Base-by-base conservation (phyloP, 2,888 invertebrate genomes). In the Dasypolia templi region DNA sequence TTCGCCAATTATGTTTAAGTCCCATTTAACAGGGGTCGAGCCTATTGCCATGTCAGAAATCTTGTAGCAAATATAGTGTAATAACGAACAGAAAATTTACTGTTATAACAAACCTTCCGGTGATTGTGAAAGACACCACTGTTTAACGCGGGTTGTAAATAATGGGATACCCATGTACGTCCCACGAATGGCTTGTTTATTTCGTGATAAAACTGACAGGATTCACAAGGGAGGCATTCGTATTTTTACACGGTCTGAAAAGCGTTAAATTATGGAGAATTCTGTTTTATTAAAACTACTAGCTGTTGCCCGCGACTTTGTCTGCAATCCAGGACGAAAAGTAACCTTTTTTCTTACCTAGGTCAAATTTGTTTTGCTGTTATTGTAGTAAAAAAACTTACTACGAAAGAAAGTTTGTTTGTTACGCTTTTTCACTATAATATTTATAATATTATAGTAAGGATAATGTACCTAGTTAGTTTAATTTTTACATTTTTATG, bases 191-290 rank as follows among this genome's bases (percentile, higher is more conserved):
- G 68, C 79, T 79, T 77, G 79, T 86, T 86, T 84, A 86, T 85
- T 75, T 71, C 70, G 75, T 70, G 72, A 84, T 85, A 85, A 86
- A 82, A 79, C 61, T 79, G 82, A 86, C 79, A 82, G 61, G 51
- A 46, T 55, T 68, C 79, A 53, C 84, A 35, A 65, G 70, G 76
- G 76, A 84, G 59, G 44, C 61, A 75, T 81, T 64, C 58, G 59
- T 70, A 51, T 70, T 63, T 76, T 80, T 42, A 80, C 46, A 42
- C 53, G 26, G 39, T 32, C 51, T 75, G 76, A 75, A 76, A 81
- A 46, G 32, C 46, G 39, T 64, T 64, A 75, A 77, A 59, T 77
- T 81, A 74, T 62, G n/a, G 46, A 19, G 22, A 74, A 35, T 22
- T 55, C 46, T 53, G 19, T 80, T 76, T 19, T 32, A 80, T 19